phyloP scores from a whole-genome alignment of 2,113 vertebrate species.

The Phalacrocorax carbo region DNA sequence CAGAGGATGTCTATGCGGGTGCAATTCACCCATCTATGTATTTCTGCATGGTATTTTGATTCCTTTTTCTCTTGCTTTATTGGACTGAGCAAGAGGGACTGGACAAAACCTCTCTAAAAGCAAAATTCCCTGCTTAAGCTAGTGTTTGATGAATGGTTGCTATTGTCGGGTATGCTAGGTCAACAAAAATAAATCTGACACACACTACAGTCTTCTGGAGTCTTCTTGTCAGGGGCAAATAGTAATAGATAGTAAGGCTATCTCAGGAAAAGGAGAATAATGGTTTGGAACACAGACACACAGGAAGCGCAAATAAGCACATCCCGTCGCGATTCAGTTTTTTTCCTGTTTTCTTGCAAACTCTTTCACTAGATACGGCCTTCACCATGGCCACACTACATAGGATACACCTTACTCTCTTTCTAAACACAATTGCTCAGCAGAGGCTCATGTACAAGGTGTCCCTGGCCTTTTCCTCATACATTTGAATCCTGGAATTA shows the following conservation, averaged over 20 bases:
- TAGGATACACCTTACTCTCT: background rate
- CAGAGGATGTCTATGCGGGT: rapidly evolving
- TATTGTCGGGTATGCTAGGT: background rate
- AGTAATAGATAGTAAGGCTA: background rate
- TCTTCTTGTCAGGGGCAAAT: background rate
- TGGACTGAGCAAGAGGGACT: background rate
- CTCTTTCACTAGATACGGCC: background rate
- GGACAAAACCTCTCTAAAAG: background rate
- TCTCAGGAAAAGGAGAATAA: background rate
- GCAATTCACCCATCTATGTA: background rate
- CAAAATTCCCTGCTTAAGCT: background rate
- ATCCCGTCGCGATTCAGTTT: background rate
- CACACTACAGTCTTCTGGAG: background rate
- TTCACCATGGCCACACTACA: background rate
- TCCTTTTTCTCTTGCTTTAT: background rate
- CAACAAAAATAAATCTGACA: background rate
- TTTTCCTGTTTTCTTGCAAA: background rate
- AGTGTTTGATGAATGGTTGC: background rate
- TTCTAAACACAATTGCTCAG: background rate
- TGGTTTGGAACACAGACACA: background rate
- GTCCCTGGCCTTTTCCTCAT: background rate
- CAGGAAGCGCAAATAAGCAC: background rate
- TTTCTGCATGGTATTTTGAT: background rate
- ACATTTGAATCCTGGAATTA: background rate
- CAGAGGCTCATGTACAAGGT: background rate